Evolutionary conservation across 2,888 invertebrate species (phyloP).

Genomic region (Euplexia lucipara): DNA sequence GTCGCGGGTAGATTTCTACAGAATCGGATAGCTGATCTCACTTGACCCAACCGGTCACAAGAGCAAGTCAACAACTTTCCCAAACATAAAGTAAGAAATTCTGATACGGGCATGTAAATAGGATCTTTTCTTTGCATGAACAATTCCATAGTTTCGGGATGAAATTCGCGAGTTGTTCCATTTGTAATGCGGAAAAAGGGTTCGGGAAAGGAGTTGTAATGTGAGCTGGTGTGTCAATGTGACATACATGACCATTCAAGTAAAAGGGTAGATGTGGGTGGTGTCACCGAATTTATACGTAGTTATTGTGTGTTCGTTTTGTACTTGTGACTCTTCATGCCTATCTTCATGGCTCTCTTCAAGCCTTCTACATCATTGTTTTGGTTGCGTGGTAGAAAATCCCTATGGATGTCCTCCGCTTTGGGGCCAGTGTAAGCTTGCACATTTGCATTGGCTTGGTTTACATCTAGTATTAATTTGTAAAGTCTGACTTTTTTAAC

Average conservation of each 20-base stretch:
- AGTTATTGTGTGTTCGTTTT: background rate
- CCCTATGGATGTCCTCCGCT: too few relatives aligned
- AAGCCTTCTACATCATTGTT: too few relatives aligned
- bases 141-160: conserved; percentile 41
- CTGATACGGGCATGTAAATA: conserved; percentile 38
- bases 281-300: background rate
- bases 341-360: too few relatives aligned
- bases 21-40: background rate
- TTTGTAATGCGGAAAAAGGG: conserved; percentile 41
- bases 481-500: too few relatives aligned
- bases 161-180: conserved; percentile 16
- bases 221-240: conserved; percentile 11
- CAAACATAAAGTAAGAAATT: conserved; percentile 23
- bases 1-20: too few relatives aligned
- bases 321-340: background rate
- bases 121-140: conserved; percentile 19
- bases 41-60: background rate
- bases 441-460: too few relatives aligned
- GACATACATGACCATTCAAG: conserved; percentile 27
- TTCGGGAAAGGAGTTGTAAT: conserved; percentile 12
- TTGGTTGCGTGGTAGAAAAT: too few relatives aligned
- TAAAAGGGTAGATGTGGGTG: conserved; percentile 17
- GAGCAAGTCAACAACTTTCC: conserved; percentile 1
- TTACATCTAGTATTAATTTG: too few relatives aligned
- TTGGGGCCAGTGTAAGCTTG: too few relatives aligned